Conservation (phyloP, 2,113 vertebrate genomes). For the Forbesichthys papilliferus region DNA sequence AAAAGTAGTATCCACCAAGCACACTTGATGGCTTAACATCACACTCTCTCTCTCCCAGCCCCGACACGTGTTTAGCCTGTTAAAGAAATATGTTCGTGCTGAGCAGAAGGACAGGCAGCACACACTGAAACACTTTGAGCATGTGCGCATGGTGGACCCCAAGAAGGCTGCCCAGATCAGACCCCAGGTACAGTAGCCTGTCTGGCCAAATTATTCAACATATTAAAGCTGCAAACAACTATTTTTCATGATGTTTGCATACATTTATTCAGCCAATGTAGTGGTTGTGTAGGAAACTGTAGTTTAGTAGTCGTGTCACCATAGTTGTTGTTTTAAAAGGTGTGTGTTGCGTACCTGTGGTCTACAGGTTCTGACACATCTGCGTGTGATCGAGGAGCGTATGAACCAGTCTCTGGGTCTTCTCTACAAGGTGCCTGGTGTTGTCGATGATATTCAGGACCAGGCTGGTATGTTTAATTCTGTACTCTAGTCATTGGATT, state of each 20-base stretch:
- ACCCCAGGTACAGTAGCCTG: conserved; percentile 83
- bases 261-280: too few species aligned
- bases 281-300: too few species aligned
- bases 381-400: conserved; percentile 95
- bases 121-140: conserved; percentile 95
- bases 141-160: conserved; percentile 96
- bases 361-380: conserved; percentile 91
- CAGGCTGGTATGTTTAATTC: conserved; percentile 88
- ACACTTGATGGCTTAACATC: conserved; percentile 22
- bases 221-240: too few species aligned
- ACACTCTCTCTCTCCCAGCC: conserved; percentile 76
- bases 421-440: conserved; percentile 93
- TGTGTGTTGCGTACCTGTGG: conserved; percentile 9
- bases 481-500: too few species aligned
- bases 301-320: too few species aligned
- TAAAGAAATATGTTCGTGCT: conserved; percentile 97
- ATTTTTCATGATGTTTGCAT: too few species aligned
- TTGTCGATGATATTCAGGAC: conserved; percentile 95
- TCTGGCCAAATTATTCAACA: too few species aligned
- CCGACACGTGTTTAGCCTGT: conserved; percentile 92
- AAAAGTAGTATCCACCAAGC: neutral
- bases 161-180: conserved; percentile 98
- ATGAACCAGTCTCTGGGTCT: conserved; percentile 98
- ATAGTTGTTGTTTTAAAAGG: neutral
- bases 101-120: conserved; percentile 98